Percentiles rank a stretch among this genome's conserved stretches.
These are phyloP conservation scores for Platycercus adscitus DNA, from an alignment of 2,113 vertebrate species.

Conservation along the genomic window DNA sequence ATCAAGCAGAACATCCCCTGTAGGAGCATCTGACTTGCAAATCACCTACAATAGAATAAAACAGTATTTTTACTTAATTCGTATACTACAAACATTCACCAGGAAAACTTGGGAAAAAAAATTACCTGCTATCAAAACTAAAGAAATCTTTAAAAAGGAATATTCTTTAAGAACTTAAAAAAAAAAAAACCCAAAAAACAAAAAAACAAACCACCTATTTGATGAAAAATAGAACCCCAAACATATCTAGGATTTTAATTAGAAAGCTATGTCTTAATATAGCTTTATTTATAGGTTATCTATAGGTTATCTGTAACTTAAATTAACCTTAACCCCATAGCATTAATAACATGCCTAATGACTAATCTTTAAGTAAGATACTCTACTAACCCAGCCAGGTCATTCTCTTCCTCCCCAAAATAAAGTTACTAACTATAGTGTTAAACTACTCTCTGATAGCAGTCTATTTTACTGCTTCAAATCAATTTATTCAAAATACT, in stretches of 20 bases:
- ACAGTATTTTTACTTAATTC: neutral
- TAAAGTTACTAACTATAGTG: neutral
- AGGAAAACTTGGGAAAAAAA: neutral
- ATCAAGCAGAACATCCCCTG: constrained; percentile 94
- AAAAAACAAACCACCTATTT: neutral
- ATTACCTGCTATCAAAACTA: neutral
- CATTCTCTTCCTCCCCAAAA: neutral
- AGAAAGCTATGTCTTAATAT: neutral
- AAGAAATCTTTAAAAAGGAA: fast-evolving
- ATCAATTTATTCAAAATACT: neutral
- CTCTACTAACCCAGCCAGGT: neutral
- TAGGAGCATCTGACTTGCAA: constrained; percentile 95
- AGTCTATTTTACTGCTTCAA: neutral
- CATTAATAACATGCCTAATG: neutral
- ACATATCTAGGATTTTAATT: neutral
- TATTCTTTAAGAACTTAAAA: neutral
- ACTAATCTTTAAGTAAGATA: neutral
- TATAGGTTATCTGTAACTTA: neutral
- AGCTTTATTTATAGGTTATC: neutral
- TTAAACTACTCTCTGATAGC: neutral
- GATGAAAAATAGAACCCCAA: neutral
- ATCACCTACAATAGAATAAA: constrained; percentile 81
- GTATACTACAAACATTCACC: neutral
- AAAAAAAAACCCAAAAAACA: neutral
- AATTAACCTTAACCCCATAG: neutral